Evolutionary conservation across 2,113 vertebrate genomes (phyloP).

Genomic region (Solea solea): DNA sequence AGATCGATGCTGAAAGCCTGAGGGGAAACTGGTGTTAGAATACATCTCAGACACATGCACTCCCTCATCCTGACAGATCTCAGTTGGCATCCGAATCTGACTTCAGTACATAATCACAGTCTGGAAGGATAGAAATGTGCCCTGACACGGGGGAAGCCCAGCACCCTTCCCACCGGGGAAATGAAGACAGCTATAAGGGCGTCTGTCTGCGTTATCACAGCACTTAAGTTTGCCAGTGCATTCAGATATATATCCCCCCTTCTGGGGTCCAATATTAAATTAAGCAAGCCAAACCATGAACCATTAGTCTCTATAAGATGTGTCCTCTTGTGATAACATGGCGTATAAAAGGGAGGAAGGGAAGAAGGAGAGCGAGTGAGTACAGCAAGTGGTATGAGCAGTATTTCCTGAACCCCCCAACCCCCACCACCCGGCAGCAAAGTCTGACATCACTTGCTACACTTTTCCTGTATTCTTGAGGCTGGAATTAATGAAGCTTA

Average conservation of each 20-base stretch:
- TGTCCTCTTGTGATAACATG: conserved; percentile 34
- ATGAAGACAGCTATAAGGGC: conserved; percentile 10
- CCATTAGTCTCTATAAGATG: conserved; percentile 42
- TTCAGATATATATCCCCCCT: conserved; percentile 2
- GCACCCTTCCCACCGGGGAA: conserved; percentile 20
- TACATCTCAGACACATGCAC: conserved; percentile 30
- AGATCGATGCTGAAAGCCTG: conserved; percentile 46
- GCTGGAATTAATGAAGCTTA: conserved; percentile 69
- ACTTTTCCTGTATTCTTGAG: conserved; percentile 63
- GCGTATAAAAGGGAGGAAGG: not conserved
- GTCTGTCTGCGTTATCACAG: conserved; percentile 1
- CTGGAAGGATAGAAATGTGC: conserved; percentile 9
- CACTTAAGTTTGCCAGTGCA: conserved; percentile 21
- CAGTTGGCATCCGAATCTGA: conserved; percentile 33
- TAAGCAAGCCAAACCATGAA: conserved; percentile 36
- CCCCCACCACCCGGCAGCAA: conserved; percentile 4
- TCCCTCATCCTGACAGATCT: conserved; percentile 35
- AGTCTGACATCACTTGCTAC: conserved; percentile 36
- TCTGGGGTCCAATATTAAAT: conserved; percentile 45
- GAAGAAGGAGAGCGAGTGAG: not conserved
- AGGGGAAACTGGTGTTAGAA: conserved; percentile 24
- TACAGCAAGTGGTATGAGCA: conserved; percentile 10
- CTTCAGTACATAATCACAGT: conserved; percentile 16
- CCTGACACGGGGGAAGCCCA: conserved; percentile 20
- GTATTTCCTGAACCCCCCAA: conserved; percentile 11